Evolutionary conservation across 2,113 vertebrate species (phyloP), one percentile per base, ranked within the genome.

Genomic region (Psilopsiagon aurifrons): DNA sequence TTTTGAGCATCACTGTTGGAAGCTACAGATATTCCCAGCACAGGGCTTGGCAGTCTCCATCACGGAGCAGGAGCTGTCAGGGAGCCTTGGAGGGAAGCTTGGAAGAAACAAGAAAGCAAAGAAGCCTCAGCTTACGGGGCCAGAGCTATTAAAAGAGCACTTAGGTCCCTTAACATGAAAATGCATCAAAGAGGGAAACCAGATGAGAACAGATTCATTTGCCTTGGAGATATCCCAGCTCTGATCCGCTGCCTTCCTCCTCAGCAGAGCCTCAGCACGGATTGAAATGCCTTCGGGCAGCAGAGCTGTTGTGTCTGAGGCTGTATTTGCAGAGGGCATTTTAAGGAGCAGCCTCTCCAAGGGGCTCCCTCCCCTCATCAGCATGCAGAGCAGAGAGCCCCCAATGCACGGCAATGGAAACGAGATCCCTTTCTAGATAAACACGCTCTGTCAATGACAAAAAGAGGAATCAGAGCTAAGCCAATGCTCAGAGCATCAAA

Each of bases 121-220:
- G 62, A 60, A 89, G 33, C 62, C 68, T 74, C 60, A 28, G 71
- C 80, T 88, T 10, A 49, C 28, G 37, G 68, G 77, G 92, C 75
- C 84, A 88, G 68, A 33, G 46, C 78, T 31, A 68, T 90, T 88
- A 71, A 91, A 91, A 62, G 87, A 82, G 68, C 57, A 37, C 44
- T 62, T 55, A 35, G 74, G 71, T 18, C 70, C 64, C 82, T 91
- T 47, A 47, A 77, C 93, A 89, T 73, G 67, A 27, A 76, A 87
- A 92, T n/a, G 71, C 93, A 92, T 92, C 95, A 84, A 89, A 94
- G 91, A 76, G 62, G 41, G 47, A 62, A 76, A n/a, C 10, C 76
- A 80, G 91, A 97, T 67, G 95, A 92, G 83, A 84, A 71, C 28
- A 41, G 89, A 86, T 88, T 41, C 59, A 16, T 94, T 81, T 92